phyloP scores from a whole-genome alignment of 2,113 vertebrate genomes.

The Alectura lathami region DNA sequence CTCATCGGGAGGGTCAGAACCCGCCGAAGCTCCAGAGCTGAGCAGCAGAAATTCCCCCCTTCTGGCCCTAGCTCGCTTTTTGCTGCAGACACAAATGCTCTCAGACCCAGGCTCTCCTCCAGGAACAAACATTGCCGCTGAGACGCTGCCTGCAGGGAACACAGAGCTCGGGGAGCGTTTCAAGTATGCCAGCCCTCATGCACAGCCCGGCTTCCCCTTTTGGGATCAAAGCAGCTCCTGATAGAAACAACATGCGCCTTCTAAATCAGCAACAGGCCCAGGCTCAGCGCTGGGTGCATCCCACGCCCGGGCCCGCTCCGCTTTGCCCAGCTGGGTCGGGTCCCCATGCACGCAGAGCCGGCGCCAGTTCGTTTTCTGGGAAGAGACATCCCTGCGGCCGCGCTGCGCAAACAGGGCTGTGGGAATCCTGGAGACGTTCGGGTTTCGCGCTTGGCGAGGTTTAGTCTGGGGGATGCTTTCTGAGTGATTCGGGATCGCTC shows the following conservation, averaged over 20 bases:
- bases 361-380: not conserved
- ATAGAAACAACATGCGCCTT: not conserved
- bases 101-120: not conserved
- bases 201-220: not conserved
- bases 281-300: not conserved
- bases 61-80: not conserved
- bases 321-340: not conserved
- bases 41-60: fast-evolving
- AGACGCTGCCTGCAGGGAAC: not conserved
- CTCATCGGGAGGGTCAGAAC: not conserved
- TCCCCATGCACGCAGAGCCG: not conserved
- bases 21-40: not conserved
- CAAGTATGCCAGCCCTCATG: not conserved
- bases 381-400: not conserved
- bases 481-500: not conserved
- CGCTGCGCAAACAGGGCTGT: not conserved
- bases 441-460: not conserved
- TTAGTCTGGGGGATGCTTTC: not conserved
- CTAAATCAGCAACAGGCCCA: not conserved
- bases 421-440: not conserved
- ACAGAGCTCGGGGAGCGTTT: fast-evolving
- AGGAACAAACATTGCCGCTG: not conserved
- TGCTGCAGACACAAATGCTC: not conserved
- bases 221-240: not conserved
- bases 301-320: not conserved